phyloP scores from a whole-genome alignment of 2,888 invertebrate species.

The Torymus auratus region DNA sequence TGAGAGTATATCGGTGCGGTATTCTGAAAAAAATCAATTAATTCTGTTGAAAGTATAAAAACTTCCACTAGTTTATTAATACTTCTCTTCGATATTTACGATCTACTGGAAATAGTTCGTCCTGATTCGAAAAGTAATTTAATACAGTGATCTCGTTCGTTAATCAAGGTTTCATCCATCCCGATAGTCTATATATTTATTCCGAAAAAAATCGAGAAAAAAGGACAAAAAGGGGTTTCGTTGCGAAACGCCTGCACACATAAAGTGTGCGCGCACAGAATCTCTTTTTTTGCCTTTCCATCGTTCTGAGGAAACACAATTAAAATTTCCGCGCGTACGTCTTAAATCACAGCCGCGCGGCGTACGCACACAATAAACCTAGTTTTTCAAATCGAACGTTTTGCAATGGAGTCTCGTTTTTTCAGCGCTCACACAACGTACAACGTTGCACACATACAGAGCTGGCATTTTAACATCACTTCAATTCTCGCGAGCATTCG shows the following conservation, averaged over 20 bases:
- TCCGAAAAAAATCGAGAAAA: neutral
- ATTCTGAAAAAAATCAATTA: neutral
- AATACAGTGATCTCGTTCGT: conserved; percentile 49
- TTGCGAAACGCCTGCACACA: conserved; percentile 30
- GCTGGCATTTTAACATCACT: conserved; percentile 21
- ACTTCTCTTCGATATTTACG: too few species aligned
- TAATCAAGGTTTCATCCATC: conserved; percentile 18
- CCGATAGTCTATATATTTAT: neutral
- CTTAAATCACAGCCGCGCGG: conserved; percentile 35
- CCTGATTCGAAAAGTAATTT: neutral
- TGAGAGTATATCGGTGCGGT: too few species aligned
- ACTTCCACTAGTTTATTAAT: too few species aligned
- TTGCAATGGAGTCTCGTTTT: conserved; percentile 28
- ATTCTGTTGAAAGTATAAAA: neutral
- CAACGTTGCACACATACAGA: neutral
- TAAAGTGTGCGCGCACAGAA: neutral
- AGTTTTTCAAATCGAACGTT: conserved; percentile 47
- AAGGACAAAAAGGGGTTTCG: conserved; percentile 15
- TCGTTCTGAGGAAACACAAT: conserved; percentile 33
- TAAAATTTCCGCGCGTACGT: conserved; percentile 41
- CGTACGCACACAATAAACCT: conserved; percentile 40
- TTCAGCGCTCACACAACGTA: neutral
- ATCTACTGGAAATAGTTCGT: too few species aligned
- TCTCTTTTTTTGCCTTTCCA: conserved; percentile 23
- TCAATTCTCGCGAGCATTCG: neutral